Evolutionary conservation across 2,797 vertebrate genomes (phyloP), one percentile per base, ranked within the genome.

Genomic region (Pygocentrus nattereri): DNA sequence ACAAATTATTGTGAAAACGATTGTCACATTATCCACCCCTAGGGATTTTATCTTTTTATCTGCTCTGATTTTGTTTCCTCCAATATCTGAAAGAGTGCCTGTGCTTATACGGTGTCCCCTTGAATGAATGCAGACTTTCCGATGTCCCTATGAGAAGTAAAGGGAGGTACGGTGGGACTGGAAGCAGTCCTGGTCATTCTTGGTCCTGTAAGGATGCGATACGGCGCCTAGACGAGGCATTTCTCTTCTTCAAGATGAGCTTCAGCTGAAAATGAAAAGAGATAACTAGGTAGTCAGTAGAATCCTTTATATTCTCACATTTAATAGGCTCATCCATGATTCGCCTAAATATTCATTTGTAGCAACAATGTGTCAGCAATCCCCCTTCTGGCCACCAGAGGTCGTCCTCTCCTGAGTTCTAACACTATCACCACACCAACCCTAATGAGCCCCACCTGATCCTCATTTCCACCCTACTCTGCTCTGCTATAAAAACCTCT

Each of bases 191-290:
- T 52, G 76, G 79, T 95, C 86, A 95, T 75, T 92, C 88, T 88
- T 92, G 89, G 91, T 95, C 94, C 92, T 95, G 94, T 85, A 90
- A 93, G 94, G 94, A 94, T 88, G 88, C 58, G 4, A 91, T 85
- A 83, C 94, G 93, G n/a, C 93, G 93, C 72, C 94, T 93, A 75
- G 92, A 91, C 1, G 94, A 93, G 86, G 93, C 86, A 11, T 90
- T 93, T 73, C 94, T 89, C 85, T 92, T 95, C 89, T 96, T 96
- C 91, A 96, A 88, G 85, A 96, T 90, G 54, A 93, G 85, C 85
- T 95, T 96, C 31, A 96, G 94, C 95, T 96, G 73, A 10, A 3
- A 23, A 59, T 19, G n/a, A n/a, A n/a, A n/a, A n/a, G n/a, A n/a
- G n/a, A n/a, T n/a, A n/a, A n/a, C n/a, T n/a, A n/a, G n/a, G n/a